A percentile compares a stretch with the other conserved stretches of the same genome.
Evolutionary conservation across 2,797 vertebrate species (phyloP).

Genomic region (Salarias fasciatus): DNA sequence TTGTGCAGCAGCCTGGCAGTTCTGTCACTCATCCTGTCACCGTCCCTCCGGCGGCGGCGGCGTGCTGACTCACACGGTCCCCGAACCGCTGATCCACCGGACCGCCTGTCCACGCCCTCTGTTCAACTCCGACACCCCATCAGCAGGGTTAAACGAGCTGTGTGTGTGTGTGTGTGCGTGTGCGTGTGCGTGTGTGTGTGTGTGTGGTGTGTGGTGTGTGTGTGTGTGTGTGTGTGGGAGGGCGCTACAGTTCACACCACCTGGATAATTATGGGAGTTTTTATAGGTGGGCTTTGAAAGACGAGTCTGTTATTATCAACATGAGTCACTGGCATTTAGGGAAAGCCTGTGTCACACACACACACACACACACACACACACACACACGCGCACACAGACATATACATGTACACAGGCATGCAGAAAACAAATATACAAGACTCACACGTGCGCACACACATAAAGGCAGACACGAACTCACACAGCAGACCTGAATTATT

Average conservation of each 20-base stretch:
- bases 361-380: conserved; percentile 1
- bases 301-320: conserved; percentile 80
- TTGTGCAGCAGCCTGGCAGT: conserved; percentile 12
- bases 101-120: not conserved
- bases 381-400: not conserved
- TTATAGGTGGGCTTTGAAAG: conserved; percentile 79
- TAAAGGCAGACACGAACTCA: conserved; percentile 5
- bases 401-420: conserved; percentile 4
- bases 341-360: conserved; percentile 62
- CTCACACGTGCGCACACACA: conserved; percentile 1
- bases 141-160: conserved; percentile 47
- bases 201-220: conserved; percentile 49
- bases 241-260: conserved; percentile 71
- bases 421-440: conserved; percentile 21
- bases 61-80: conserved; percentile 39
- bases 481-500: conserved; percentile 67
- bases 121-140: conserved; percentile 30
- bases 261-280: conserved; percentile 78
- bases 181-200: conserved; percentile 57
- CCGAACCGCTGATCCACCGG: no score
- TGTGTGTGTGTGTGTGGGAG: conserved; percentile 39
- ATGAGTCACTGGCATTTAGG: conserved; percentile 79
- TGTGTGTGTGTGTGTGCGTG: conserved; percentile 59
- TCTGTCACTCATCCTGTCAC: conserved; percentile 34
- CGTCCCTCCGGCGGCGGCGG: conserved; percentile 25